These are phyloP conservation scores for Exephanes ischioxanthus DNA, from an alignment of 2,888 invertebrate genomes.

Conservation along the genomic window DNA sequence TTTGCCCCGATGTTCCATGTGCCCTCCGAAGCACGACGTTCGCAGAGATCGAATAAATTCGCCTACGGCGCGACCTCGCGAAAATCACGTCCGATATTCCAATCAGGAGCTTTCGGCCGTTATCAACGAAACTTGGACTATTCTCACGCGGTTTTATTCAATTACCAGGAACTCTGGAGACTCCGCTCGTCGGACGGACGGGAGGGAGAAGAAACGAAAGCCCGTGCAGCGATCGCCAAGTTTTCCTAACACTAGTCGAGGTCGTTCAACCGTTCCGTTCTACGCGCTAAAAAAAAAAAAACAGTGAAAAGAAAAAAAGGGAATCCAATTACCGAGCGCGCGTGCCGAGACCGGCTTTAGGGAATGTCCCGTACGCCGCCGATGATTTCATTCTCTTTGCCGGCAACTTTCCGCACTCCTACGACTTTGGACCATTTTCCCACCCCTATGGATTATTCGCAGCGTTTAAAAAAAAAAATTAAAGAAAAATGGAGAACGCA, in stretches of 20 bases:
- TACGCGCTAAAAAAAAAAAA: background rate
- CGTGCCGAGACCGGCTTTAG: slow-evolving; percentile 12
- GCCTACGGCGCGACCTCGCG: background rate
- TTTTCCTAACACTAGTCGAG: slow-evolving; percentile 33
- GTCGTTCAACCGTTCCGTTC: background rate
- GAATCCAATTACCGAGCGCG: slow-evolving; percentile 22
- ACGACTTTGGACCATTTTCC: no score
- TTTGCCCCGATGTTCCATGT: background rate
- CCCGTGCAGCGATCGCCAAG: slow-evolving; percentile 23
- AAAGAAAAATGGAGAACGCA: no score
- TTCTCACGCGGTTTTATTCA: slow-evolving; percentile 56
- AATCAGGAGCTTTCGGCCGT: slow-evolving; percentile 56
- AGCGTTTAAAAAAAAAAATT: no score
- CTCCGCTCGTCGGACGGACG: background rate
- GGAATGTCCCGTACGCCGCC: slow-evolving; percentile 1
- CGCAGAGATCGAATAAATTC: background rate
- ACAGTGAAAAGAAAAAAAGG: background rate
- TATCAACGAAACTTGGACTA: slow-evolving; percentile 45
- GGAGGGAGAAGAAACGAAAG: background rate
- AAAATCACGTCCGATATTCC: slow-evolving; percentile 58
- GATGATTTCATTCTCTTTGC: background rate
- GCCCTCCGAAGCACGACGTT: background rate
- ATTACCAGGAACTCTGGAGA: slow-evolving; percentile 54
- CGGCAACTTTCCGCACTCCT: background rate
- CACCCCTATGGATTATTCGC: no score